phyloP scores from a whole-genome alignment of 2,113 vertebrate genomes.

The Ivindomyrus marchei region DNA sequence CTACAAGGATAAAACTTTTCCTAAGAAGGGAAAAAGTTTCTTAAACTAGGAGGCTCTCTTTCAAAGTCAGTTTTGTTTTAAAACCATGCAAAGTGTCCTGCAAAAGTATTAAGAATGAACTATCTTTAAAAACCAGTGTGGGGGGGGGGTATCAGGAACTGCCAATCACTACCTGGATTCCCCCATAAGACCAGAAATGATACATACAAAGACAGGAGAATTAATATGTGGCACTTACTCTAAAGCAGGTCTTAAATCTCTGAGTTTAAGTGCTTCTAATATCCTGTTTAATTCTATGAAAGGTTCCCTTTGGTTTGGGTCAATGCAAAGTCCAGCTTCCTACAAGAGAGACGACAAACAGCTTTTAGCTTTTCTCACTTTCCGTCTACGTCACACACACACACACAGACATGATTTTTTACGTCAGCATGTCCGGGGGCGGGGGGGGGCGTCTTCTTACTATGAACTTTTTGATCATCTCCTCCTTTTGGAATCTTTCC shows the following conservation, averaged over 20 bases:
- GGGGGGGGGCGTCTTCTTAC: neutral
- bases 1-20: neutral
- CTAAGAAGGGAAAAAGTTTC: neutral
- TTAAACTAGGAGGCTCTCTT: neutral
- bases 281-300: conserved; percentile 79
- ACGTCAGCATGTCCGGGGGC: neutral
- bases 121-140: neutral
- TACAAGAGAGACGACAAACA: conserved; percentile 34
- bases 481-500: neutral
- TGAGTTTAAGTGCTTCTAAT: conserved; percentile 75
- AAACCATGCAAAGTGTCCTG: neutral
- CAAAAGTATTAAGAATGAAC: neutral
- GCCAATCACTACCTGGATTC: neutral
- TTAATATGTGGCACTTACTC: conserved; percentile 56
- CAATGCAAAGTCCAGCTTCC: conserved; percentile 77
- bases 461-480: neutral
- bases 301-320: conserved; percentile 75
- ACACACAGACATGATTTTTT: neutral
- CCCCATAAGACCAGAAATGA: neutral
- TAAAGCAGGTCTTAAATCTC: conserved; percentile 73
- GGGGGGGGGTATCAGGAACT: neutral
- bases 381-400: neutral
- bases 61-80: neutral
- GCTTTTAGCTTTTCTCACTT: neutral
- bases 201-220: neutral